Evolutionary conservation across 2,797 vertebrate species (phyloP).

Genomic region (Emys orbicularis): DNA sequence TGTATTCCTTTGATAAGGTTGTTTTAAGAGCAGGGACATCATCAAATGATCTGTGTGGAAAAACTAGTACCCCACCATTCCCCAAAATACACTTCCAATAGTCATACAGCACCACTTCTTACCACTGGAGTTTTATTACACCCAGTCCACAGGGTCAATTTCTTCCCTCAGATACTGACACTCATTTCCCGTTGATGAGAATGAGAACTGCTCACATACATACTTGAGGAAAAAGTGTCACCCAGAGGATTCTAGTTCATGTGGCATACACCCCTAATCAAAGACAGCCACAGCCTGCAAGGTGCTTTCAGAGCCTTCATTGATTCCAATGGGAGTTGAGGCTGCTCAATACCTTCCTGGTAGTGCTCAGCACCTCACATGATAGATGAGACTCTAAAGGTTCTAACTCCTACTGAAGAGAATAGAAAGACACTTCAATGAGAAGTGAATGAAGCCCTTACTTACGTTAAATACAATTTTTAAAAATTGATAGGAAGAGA

Average conservation of each 20-base stretch:
- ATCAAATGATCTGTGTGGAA: slow-evolving; percentile 18
- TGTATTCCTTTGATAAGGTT: slow-evolving; percentile 69
- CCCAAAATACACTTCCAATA: not conserved
- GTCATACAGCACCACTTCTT: not conserved
- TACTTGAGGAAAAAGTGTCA: not conserved
- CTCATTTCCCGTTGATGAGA: not conserved
- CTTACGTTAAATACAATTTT: not conserved
- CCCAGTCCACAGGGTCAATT: not conserved
- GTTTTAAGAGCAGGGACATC: slow-evolving; percentile 24
- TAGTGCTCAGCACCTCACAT: not conserved
- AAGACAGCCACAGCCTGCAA: not conserved
- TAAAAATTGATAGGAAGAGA: not conserved
- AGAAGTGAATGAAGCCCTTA: not conserved
- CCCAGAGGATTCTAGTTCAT: not conserved
- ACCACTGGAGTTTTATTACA: not conserved
- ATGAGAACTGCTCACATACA: not conserved
- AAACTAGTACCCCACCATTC: not conserved
- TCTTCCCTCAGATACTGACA: not conserved
- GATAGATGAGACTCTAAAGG: not conserved
- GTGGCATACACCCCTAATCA: not conserved
- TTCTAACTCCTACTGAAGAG: slow-evolving; percentile 7
- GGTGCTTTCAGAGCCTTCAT: not conserved
- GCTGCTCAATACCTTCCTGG: not conserved
- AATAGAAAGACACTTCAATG: not conserved
- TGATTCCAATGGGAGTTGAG: not conserved